These are phyloP conservation scores for Pachycephala philippinensis DNA, from an alignment of 2,113 vertebrate species.

Conservation along the genomic window DNA sequence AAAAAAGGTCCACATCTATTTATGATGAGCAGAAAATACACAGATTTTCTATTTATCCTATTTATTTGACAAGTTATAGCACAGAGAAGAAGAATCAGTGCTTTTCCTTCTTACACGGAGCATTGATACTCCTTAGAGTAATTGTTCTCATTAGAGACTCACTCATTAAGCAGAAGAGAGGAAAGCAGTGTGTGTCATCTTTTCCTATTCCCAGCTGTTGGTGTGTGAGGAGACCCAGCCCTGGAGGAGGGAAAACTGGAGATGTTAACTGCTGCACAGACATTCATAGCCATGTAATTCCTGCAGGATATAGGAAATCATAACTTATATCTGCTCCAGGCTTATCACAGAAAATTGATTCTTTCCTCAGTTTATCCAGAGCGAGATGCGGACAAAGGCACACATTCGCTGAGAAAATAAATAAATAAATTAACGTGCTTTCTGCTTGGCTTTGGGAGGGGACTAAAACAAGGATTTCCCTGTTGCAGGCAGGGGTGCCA, in stretches of 20 bases:
- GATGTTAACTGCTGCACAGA: not conserved
- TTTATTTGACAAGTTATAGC: not conserved
- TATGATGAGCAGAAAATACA: not conserved
- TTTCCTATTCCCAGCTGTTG: not conserved
- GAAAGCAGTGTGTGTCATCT: not conserved
- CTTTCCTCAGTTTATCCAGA: not conserved
- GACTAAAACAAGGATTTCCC: not conserved
- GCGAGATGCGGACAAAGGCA: not conserved
- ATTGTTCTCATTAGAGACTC: not conserved
- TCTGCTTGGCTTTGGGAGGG: not conserved
- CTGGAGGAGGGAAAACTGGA: not conserved
- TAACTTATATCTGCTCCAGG: not conserved
- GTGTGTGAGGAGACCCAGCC: not conserved
- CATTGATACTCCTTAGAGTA: accelerated
- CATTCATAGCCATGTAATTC: not conserved
- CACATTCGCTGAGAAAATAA: not conserved
- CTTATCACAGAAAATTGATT: slow-evolving; percentile 3
- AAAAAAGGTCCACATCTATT: not conserved
- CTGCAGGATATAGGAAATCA: not conserved
- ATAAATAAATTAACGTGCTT: not conserved
- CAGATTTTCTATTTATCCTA: not conserved
- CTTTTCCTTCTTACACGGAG: not conserved
- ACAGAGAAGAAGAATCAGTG: not conserved
- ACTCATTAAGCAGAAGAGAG: not conserved
- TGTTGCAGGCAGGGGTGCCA: not conserved